Evolutionary conservation across 2,797 vertebrate species (phyloP), one percentile per base, ranked within the genome.

Genomic region (Alosa sapidissima): DNA sequence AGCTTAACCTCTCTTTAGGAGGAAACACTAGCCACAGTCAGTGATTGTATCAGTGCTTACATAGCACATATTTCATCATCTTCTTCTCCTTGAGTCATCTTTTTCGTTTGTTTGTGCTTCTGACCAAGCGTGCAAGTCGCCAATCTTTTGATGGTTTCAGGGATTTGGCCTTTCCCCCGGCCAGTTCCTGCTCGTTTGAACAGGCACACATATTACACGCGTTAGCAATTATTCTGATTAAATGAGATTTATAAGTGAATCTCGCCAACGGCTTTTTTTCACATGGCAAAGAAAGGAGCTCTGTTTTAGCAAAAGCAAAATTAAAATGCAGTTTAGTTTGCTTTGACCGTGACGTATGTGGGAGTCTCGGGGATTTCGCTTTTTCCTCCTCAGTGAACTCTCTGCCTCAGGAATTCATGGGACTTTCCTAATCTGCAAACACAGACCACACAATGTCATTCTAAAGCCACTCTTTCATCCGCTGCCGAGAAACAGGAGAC

Each of bases 11-110:
- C 72, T 78, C 60, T 55, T 21, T 78, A 7, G 4, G 5, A 21
- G 72, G 41, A 47, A 62, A 85, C 84, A 81, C 81, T 41, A 47
- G 52, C 83, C 14, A 49, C 81, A 36, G 51, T 83, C 81, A 82
- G 81, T 84, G 82, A 86, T 88, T 86, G 84, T 83, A 83, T 54
- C 75, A 84, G 81, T 85, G 75, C 60, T 86, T 75, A 83, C 55
- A 85, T 58, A 83, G 84, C 60, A 88, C 83, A 88, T 85, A 85
- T 60, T 55, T 36, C 52, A 60, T 21, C 68, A 78, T 28, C 9
- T 82, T 85, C 51, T 55, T 36, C 68, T 82, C 41, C 54, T 55
- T 52, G 58, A 86, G 62, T 85, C 60, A 84, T 87, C 85, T 82
- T 51, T 60, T 52, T 85, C 62, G 68, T 45, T 78, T 47, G 16